Evolutionary conservation across 2,113 vertebrate species (phyloP), one percentile per base, ranked within the genome.

Genomic region (Chionodraco myersi): DNA sequence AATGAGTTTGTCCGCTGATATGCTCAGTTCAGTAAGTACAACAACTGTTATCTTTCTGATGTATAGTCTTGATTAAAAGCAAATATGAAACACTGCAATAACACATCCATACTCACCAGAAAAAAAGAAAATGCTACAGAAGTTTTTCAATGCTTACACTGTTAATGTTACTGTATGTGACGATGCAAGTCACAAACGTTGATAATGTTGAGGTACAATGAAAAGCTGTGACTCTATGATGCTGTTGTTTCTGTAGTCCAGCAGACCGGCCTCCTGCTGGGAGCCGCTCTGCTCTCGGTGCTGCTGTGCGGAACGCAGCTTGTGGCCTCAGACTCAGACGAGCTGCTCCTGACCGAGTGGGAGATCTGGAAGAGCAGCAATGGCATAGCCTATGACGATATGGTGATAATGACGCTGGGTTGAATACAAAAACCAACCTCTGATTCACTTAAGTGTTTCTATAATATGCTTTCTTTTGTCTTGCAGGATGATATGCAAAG

Each of bases 321-420:
- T 0, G 89, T 60, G 54, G 67, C 65, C 1, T 76, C 90, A 21
- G 93, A 95, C 63, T 95, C 94, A 3, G 95, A 95, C 9, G 90
- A 91, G 72, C 71, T 60, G 3, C 57, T 78, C 23, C 63, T 72
- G 54, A 80, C 90, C 1, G 92, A 94, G 12, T 95, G 94, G 95
- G 69, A 87, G 5, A 53, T 90, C 69, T 95, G 94, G 95, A 95
- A 95, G 81, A 86, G 51, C 60, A 81, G 10, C 69, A 21, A 95
- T 1, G 86, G 89, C 54, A 73, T 94, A 16, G 54, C 68, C 52
- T 93, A 95, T 10, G 92, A 93, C 6, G 87, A 93, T 54, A n/a
- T 5, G 53, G 91, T 93, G 64, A 86, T 77, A 49, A 15, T 14
- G 11, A 66, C 26, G 72, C 10, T 30, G 54, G 0, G 16, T 49